These are phyloP conservation scores for Paracanthobrama guichenoti DNA, from an alignment of 2,113 vertebrate species.

Conservation along the genomic window DNA sequence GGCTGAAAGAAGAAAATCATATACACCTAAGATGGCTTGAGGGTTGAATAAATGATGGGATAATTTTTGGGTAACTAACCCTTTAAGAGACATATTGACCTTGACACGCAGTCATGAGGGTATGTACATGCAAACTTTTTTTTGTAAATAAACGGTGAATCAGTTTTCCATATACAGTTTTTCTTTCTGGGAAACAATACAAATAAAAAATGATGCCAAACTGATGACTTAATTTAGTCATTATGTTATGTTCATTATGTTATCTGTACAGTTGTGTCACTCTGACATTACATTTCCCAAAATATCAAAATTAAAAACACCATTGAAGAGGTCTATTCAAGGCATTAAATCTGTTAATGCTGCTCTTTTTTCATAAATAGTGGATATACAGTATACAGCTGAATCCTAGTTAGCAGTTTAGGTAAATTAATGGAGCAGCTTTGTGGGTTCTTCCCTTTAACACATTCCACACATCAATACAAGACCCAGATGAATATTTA, in stretches of 20 bases:
- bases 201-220: background rate
- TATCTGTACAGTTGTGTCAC: background rate
- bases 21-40: no score
- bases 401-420: background rate
- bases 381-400: background rate
- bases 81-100: no score
- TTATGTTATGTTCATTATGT: background rate
- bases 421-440: background rate
- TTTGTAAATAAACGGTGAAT: no score
- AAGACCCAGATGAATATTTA: conserved; percentile 48
- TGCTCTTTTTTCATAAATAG: background rate
- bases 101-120: no score
- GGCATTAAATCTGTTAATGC: background rate
- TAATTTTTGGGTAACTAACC: no score
- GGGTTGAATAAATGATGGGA: no score
- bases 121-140: no score
- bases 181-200: background rate
- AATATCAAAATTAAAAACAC: background rate
- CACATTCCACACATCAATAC: conserved; percentile 31
- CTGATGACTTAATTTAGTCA: background rate
- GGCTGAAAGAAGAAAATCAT: no score
- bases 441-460: background rate
- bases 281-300: background rate
- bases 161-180: no score
- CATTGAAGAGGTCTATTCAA: background rate